A percentile compares a stretch with the other conserved stretches of the same genome.
Evolutionary conservation across 1,140 invertebrate genomes (phyloP).

Genomic region (Elysia chlorotica): DNA sequence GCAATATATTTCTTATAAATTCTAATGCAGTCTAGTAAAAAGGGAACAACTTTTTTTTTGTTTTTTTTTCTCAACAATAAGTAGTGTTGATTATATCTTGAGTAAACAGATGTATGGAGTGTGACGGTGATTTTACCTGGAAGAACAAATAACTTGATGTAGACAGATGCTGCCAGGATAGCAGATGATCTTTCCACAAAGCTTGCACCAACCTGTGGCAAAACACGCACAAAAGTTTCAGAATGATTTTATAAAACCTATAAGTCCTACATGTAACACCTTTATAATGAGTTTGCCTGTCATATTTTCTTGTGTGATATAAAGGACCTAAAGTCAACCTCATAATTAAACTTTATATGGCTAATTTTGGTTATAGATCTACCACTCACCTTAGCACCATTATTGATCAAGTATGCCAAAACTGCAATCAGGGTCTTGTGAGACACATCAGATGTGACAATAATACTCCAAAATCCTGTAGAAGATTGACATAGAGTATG

Average conservation of each 20-base stretch:
- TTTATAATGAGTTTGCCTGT: neutral
- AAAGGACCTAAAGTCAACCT: neutral
- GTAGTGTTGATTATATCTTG: no score
- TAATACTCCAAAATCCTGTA: conserved; percentile 66
- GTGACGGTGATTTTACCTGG: no score
- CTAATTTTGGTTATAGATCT: neutral
- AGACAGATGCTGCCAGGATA: no score
- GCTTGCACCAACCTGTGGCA: neutral
- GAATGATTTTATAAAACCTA: neutral
- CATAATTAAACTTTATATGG: neutral
- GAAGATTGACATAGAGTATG: no score
- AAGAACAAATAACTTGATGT: no score
- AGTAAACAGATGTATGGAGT: no score
- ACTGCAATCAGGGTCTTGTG: conserved; percentile 64
- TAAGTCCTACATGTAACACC: neutral
- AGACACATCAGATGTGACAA: conserved; percentile 64
- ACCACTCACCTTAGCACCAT: conserved; percentile 10
- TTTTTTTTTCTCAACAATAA: no score
- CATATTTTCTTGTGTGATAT: neutral
- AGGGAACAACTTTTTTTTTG: no score
- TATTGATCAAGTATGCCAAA: conserved; percentile 63
- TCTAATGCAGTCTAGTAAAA: no score
- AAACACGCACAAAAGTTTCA: neutral
- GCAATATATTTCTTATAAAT: no score
- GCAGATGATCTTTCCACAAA: no score